Evolutionary conservation across 53 echinoderm and acorn worm species (phyloP).

Genomic region (Echinometra lucunter): DNA sequence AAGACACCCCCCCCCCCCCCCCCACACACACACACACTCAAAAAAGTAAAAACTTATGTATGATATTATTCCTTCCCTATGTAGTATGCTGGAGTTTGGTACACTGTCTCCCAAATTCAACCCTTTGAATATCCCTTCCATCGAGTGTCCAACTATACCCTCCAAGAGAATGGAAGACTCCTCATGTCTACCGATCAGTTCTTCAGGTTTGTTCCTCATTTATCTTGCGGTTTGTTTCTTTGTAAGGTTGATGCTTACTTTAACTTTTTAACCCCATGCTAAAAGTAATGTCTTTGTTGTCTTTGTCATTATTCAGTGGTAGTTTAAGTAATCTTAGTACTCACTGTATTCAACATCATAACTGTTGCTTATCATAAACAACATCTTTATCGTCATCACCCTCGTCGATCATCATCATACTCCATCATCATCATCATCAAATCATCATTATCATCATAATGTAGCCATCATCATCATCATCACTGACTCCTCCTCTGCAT

Average conservation of each 20-base stretch:
- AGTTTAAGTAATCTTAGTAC: no score
- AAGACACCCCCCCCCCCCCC: no score
- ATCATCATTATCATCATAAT: background rate
- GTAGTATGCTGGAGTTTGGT: conserved; percentile 63
- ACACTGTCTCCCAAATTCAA: conserved; percentile 61
- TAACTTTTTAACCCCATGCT: no score
- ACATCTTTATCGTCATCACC: background rate
- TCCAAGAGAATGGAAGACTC: conserved; percentile 45
- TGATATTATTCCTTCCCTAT: background rate
- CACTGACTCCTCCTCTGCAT: no score
- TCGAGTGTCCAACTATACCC: conserved; percentile 51
- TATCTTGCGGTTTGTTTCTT: background rate
- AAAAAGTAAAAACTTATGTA: no score
- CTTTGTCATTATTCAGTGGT: no score
- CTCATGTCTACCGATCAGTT: conserved; percentile 55
- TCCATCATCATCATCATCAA: background rate
- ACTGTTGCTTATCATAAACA: background rate
- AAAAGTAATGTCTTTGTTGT: no score
- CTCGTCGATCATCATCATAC: background rate
- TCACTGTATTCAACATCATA: no score
- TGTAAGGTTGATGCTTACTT: no score
- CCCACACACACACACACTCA: no score
- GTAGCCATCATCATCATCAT: background rate
- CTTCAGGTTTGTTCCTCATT: conserved; percentile 25
- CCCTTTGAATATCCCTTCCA: conserved; percentile 50